A percentile compares a stretch with the other conserved stretches of the same genome.
Evolutionary conservation across 1,140 invertebrate species (phyloP).

Genomic region (Odontomachus brunneus): DNA sequence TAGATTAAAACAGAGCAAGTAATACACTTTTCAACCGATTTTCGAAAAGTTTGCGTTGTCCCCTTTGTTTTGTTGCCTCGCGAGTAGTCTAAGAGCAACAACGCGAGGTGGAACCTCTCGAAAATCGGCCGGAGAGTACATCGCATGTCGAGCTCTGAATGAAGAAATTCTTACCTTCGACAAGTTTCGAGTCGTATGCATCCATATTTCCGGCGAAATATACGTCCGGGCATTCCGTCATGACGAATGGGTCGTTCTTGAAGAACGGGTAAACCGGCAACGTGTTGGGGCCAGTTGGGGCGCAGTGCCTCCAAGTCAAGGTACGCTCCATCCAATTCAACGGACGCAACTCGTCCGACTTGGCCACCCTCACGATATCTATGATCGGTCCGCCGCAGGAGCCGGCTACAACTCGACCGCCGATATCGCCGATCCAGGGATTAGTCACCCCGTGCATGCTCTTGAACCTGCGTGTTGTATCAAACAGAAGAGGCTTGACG

Average conservation of each 20-base stretch:
- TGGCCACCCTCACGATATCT: constrained; percentile 88
- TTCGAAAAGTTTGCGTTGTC: too few species aligned
- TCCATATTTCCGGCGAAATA: constrained; percentile 96
- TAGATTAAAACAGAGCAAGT: neutral
- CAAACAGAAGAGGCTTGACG: constrained; percentile 20
- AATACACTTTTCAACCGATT: too few species aligned
- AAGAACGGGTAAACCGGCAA: constrained; percentile 94
- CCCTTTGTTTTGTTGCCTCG: too few species aligned
- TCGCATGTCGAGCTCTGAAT: too few species aligned
- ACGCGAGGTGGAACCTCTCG: too few species aligned
- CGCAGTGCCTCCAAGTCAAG: constrained; percentile 94
- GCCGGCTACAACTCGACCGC: constrained; percentile 88
- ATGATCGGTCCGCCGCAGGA: constrained; percentile 94
- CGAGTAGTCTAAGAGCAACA: too few species aligned
- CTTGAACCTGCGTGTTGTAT: constrained; percentile 84
- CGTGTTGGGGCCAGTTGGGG: constrained; percentile 97
- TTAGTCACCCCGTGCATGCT: constrained; percentile 94
- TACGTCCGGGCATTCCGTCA: constrained; percentile 94
- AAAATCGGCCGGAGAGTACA: too few species aligned
- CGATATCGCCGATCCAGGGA: constrained; percentile 93
- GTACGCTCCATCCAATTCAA: constrained; percentile 89
- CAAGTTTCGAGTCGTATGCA: constrained; percentile 89
- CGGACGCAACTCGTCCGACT: constrained; percentile 66
- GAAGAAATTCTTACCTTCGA: constrained; percentile 85
- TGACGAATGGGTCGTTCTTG: constrained; percentile 94